Percentiles rank a stretch among this genome's conserved stretches.
Conservation (phyloP, 2,888 invertebrate species). For the Epinotia ramella region DNA sequence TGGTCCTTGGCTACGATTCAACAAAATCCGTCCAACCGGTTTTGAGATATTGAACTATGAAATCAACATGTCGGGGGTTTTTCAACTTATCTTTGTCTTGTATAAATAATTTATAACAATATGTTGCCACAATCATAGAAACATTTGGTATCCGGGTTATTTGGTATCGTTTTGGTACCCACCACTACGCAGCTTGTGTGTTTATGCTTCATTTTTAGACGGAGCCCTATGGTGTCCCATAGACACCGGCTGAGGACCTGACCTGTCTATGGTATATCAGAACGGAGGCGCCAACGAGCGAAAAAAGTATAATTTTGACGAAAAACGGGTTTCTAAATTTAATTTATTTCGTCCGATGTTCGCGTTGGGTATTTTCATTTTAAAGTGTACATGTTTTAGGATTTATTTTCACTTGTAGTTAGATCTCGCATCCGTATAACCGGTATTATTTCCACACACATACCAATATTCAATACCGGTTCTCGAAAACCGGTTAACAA, state of each 20-base stretch:
- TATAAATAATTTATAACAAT: neutral
- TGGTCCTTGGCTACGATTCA: no score
- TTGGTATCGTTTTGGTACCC: slow-evolving; percentile 19
- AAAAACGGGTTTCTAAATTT: slow-evolving; percentile 55
- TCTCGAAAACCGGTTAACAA: no score
- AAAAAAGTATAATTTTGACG: slow-evolving; percentile 59
- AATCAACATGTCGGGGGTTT: no score
- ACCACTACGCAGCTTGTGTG: slow-evolving; percentile 72
- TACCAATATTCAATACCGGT: no score
- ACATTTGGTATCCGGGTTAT: slow-evolving; percentile 8
- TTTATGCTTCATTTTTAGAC: slow-evolving; percentile 71
- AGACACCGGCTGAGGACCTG: slow-evolving; percentile 49
- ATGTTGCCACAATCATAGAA: slow-evolving; percentile 44
- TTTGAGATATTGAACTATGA: no score
- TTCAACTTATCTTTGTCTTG: no score
- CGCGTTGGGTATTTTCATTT: slow-evolving; percentile 30
- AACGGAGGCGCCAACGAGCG: slow-evolving; percentile 52
- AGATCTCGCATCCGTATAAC: no score
- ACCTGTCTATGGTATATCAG: slow-evolving; percentile 52
- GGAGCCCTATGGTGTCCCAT: slow-evolving; percentile 50
- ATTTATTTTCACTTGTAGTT: no score
- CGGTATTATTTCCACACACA: no score
- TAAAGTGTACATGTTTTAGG: neutral
- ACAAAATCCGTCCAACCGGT: no score
- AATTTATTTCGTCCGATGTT: slow-evolving; percentile 56